Conservation (phyloP, 2,888 invertebrate species). For the Callosobruchus maculatus region DNA sequence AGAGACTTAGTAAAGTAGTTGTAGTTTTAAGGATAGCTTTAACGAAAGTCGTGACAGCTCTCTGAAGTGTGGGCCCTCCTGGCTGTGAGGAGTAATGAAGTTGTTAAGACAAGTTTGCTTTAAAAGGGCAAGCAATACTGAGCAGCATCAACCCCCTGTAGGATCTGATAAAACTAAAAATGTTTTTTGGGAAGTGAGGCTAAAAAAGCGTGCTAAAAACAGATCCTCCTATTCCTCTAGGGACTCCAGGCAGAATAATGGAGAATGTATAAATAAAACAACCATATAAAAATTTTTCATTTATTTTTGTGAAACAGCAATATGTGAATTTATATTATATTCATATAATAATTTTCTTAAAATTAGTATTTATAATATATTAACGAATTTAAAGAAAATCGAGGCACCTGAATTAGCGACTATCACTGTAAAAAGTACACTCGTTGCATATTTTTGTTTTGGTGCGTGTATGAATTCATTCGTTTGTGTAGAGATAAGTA, state of each 20-base stretch:
- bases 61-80: too few relatives aligned
- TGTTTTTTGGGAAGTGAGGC: too few relatives aligned
- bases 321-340: conserved; percentile 47
- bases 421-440: conserved; percentile 42
- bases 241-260: not conserved
- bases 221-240: too few relatives aligned
- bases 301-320: conserved; percentile 50
- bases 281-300: conserved; percentile 31
- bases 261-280: conserved; percentile 12
- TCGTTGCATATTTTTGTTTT: conserved; percentile 33
- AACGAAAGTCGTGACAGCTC: too few relatives aligned
- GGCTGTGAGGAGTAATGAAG: too few relatives aligned
- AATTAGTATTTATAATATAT: conserved; percentile 46
- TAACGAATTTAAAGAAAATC: conserved; percentile 45
- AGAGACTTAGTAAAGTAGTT: too few relatives aligned
- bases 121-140: too few relatives aligned
- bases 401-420: conserved; percentile 47
- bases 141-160: too few relatives aligned
- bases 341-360: conserved; percentile 47
- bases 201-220: too few relatives aligned
- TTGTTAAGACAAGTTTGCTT: too few relatives aligned
- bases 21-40: too few relatives aligned
- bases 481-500: not conserved
- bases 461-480: conserved; percentile 22
- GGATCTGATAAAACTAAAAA: too few relatives aligned